Evolutionary conservation across 2,797 vertebrate species (phyloP).

Genomic region (Spinus pinus): DNA sequence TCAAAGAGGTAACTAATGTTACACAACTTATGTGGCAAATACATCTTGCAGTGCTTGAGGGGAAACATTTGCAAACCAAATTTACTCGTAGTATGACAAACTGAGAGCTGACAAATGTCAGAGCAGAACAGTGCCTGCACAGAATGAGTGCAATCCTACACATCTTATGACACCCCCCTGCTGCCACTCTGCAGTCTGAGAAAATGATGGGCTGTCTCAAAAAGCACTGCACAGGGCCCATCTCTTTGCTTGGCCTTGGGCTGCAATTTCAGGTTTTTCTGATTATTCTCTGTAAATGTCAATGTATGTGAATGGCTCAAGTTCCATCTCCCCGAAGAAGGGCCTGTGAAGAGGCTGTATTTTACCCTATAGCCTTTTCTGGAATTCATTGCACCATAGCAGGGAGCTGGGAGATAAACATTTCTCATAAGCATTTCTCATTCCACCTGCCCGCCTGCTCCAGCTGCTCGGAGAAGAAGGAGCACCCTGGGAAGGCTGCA

Average conservation of each 20-base stretch:
- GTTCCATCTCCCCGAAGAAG: constrained; percentile 15
- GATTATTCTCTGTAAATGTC: neutral
- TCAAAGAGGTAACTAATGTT: neutral
- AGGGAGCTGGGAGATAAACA: constrained; percentile 5
- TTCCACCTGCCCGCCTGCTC: neutral
- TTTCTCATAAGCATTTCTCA: neutral
- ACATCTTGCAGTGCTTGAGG: neutral
- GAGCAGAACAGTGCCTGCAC: neutral
- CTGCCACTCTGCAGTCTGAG: neutral
- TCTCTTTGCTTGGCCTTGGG: neutral
- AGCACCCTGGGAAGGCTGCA: neutral
- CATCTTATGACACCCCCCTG: neutral
- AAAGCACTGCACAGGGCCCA: neutral
- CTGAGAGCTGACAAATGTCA: neutral
- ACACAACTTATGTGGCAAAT: neutral
- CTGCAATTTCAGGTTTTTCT: neutral
- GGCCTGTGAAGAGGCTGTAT: constrained; percentile 5
- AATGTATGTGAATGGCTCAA: neutral
- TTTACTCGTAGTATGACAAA: neutral
- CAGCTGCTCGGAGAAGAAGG: neutral
- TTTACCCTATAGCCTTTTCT: neutral
- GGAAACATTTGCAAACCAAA: neutral
- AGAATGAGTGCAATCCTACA: neutral
- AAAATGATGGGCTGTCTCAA: neutral
- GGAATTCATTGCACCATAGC: neutral